Conservation (phyloP, 2,888 invertebrate genomes). For the Euplexia lucipara region DNA sequence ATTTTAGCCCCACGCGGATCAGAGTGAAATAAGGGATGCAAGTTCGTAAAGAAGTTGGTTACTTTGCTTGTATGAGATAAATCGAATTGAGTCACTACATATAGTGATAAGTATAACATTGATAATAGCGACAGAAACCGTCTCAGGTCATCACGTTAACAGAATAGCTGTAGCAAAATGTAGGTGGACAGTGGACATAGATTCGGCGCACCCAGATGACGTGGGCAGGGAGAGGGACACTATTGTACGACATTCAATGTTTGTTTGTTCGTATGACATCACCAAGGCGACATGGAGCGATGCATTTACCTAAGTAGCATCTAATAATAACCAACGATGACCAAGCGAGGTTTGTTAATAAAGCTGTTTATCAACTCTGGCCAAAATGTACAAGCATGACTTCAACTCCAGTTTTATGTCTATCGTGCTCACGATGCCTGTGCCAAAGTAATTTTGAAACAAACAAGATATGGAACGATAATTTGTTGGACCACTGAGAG, state of each 20-base stretch:
- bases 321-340: constrained; percentile 70
- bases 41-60: too few relatives aligned
- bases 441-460: constrained; percentile 30
- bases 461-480: not conserved
- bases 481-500: not conserved
- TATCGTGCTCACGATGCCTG: constrained; percentile 14
- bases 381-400: constrained; percentile 35
- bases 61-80: too few relatives aligned
- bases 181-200: constrained; percentile 70
- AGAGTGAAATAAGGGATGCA: not conserved
- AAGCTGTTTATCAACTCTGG: constrained; percentile 39
- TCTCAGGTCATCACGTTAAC: constrained; percentile 25
- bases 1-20: not conserved
- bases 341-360: constrained; percentile 57
- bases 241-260: constrained; percentile 77
- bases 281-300: constrained; percentile 73
- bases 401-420: constrained; percentile 12
- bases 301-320: constrained; percentile 72
- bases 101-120: constrained; percentile 8
- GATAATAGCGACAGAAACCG: constrained; percentile 12
- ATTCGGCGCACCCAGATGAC: constrained; percentile 80
- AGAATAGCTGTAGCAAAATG: constrained; percentile 36
- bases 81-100: not conserved
- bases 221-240: constrained; percentile 72
- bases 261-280: constrained; percentile 74